Evolutionary conservation across 2,797 vertebrate species (phyloP), one percentile per base, ranked within the genome.

Genomic region (Ispidina picta): DNA sequence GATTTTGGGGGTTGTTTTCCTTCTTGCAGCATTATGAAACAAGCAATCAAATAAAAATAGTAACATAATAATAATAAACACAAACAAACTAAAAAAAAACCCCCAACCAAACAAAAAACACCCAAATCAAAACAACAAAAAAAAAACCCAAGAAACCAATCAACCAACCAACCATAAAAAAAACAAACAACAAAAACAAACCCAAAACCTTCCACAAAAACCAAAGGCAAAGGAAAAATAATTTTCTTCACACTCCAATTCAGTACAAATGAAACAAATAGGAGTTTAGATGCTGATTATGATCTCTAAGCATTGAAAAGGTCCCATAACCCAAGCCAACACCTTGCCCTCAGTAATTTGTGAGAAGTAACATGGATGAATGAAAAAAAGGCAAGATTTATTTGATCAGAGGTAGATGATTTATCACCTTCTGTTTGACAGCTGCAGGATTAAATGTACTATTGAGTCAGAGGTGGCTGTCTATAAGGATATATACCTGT

Each of bases 401-500:
- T 54, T 93, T 78, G 71, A 37, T 88, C 77, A 54, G 68, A 39
- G 21, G 46, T 75, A 78, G 87, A 79, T 71, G 81, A 94, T 92
- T 94, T 92, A 86, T 93, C 54, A 69, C 69, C 37, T 89, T 88
- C 39, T 8, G 8, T 81, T 77, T 84, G 70, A 92, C 78, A 91
- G 19, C 48, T 86, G 66, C 21, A 39, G 78, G 86, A 80, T 88
- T 72, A 68, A 83, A 71, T 43, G 48, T 73, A 74, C 43, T 68
- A 29, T 52, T 5, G 56, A 95, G 93, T 90, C 89, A 86, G 72
- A 87, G 88, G 79, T 89, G 65, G 88, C 84, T 92, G 83, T 86
- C 84, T 78, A 7, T 86, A 39, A 59, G 76, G 83, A 92, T 93
- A 89, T 95, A 96, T 85, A 94, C 95, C 91, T 97, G 89, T 63